Percentiles rank a stretch among this genome's conserved stretches.
phyloP scores from a whole-genome alignment of 2,797 vertebrate genomes.

The Cheirogaleus major region DNA sequence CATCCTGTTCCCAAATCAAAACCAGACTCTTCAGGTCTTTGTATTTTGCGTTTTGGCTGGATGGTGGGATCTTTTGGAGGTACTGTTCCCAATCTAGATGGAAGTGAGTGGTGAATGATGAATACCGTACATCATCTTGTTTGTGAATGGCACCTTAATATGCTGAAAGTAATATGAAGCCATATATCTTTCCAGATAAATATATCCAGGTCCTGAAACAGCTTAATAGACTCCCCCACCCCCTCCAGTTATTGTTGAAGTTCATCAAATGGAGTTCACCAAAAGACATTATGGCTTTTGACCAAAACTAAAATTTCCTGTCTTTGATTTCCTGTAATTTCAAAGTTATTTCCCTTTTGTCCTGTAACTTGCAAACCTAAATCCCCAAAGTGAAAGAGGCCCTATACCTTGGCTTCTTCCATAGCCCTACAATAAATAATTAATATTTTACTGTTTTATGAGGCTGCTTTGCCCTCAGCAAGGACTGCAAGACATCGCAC shows the following conservation, averaged over 20 bases:
- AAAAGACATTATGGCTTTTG: constrained; percentile 74
- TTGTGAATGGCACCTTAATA: constrained; percentile 83
- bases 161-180: constrained; percentile 81
- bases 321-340: constrained; percentile 79
- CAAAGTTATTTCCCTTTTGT: constrained; percentile 77
- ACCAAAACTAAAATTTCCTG: constrained; percentile 79
- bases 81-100: constrained; percentile 81
- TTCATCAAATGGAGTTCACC: constrained; percentile 64
- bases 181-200: constrained; percentile 80
- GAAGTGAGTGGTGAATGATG: constrained; percentile 81
- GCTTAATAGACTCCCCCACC: constrained; percentile 63
- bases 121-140: constrained; percentile 80
- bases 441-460: constrained; percentile 69
- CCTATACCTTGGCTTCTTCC: constrained; percentile 56
- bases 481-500: constrained; percentile 38
- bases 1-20: constrained; percentile 70
- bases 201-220: constrained; percentile 77
- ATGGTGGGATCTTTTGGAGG: constrained; percentile 72
- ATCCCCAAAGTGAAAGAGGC: constrained; percentile 69
- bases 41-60: constrained; percentile 69
- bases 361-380: constrained; percentile 78
- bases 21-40: constrained; percentile 76
- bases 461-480: constrained; percentile 37
- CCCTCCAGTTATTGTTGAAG: constrained; percentile 68
- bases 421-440: constrained; percentile 69